Evolutionary conservation across 2,797 vertebrate genomes (phyloP).

Genomic region (Alcedo quadribrachys): DNA sequence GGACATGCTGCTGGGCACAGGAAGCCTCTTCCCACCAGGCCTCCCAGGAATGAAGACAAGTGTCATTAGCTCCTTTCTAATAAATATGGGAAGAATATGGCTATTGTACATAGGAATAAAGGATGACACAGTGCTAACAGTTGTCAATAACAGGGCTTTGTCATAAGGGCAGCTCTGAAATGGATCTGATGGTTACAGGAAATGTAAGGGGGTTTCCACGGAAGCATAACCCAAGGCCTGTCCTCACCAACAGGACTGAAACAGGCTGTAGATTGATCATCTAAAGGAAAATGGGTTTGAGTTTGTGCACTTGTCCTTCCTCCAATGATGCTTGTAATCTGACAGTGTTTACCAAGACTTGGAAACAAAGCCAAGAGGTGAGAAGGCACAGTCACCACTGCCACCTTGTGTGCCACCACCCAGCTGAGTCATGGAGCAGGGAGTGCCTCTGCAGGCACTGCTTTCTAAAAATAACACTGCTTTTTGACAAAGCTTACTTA

Average conservation of each 20-base stretch:
- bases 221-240: background rate
- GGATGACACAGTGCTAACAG: background rate
- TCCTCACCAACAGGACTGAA: background rate
- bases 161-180: background rate
- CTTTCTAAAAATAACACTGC: background rate
- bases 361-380: background rate
- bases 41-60: background rate
- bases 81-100: background rate
- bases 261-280: background rate
- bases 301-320: background rate
- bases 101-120: background rate
- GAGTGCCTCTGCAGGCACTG: background rate
- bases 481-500: constrained; percentile 54
- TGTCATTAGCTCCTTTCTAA: background rate
- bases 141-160: background rate
- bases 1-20: too few species aligned
- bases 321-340: background rate
- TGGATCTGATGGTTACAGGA: background rate
- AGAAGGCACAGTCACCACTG: background rate
- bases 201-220: background rate
- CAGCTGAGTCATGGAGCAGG: background rate
- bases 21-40: too few species aligned
- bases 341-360: background rate
- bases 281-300: background rate
- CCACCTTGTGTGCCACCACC: background rate